Evolutionary conservation across 1,140 invertebrate species (phyloP), one percentile per base, ranked within the genome.

Genomic region (Medauroidea extradentata): DNA sequence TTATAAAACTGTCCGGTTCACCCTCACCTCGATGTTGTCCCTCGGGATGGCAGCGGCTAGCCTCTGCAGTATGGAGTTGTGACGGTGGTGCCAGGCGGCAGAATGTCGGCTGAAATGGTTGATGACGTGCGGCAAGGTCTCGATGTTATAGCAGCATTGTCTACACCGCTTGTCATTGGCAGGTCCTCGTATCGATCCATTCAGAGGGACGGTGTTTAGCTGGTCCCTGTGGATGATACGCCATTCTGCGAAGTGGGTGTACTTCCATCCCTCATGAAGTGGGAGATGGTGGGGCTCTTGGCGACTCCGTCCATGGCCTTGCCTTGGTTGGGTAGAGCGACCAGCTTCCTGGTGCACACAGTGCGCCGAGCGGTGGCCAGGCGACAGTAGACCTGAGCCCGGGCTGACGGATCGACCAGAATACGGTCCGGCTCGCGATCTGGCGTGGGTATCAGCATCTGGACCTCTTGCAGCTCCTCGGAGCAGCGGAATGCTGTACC

Each of bases 211-310:
- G 0, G 69, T 61, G 53, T 71, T 64, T 5, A 76, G 63, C 66
- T 63, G 60, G 19, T 72, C 71, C 0, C 72, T 57, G 53, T 74
- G 73, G 2, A 75, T 59, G 57, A 75, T 74, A 8, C 72, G 66
- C 73, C 74, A 76, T 41, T 75, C 71, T 3, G 63, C 60, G 50
- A 75, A 73, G 11, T 67, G 56, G 14, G 64, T 70, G 54, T 56
- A 67, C 3, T 53, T 54, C 72, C 72, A 1, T 18, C 58, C 0
- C 59, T 29, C 39, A 71, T 43, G 49, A 73, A 72, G 53, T 72
- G 66, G 54, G 67, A 65, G 25, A 39, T 51, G 42, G 58, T 34
- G 16, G 11, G 34, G 46, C 43, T 21, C 0, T 48, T 24, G 0
- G 42, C 14, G 8, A 64, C 57, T 0, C 50, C 53, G 5, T 65